These are phyloP conservation scores for Tribolium freemani DNA, from an alignment of 2,888 invertebrate species.

Conservation along the genomic window DNA sequence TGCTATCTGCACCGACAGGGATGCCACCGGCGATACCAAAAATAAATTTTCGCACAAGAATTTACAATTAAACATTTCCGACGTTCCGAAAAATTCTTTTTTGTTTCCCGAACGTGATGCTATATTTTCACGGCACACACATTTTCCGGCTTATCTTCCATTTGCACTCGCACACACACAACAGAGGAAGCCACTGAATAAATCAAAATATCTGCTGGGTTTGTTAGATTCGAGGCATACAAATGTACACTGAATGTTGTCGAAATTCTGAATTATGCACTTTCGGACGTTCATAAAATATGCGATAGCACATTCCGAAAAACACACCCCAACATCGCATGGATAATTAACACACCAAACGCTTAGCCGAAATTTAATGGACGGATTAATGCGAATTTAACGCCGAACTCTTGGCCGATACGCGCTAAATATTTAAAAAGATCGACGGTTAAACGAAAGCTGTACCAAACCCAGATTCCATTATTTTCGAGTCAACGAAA, in stretches of 20 bases:
- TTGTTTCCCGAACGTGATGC: conserved; percentile 23
- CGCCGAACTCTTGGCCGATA: not conserved
- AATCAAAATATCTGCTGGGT: conserved; percentile 39
- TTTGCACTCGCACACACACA: conserved; percentile 36
- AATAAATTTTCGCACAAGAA: conserved; percentile 14
- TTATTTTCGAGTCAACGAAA: not conserved
- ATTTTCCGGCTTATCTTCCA: conserved; percentile 39
- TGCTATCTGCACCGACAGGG: conserved; percentile 57
- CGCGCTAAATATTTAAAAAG: conserved; percentile 1
- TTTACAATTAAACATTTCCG: conserved; percentile 31
- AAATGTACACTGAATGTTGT: conserved; percentile 37
- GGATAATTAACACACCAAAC: conserved; percentile 15
- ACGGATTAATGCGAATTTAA: conserved; percentile 4
- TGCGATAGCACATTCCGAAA: conserved; percentile 23
- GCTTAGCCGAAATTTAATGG: conserved; percentile 6
- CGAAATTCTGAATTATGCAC: conserved; percentile 39
- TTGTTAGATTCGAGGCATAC: conserved; percentile 39
- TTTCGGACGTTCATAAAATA: conserved; percentile 26
- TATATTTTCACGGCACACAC: conserved; percentile 24
- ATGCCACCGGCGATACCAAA: conserved; percentile 53
- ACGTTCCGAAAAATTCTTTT: conserved; percentile 13
- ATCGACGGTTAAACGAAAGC: not conserved
- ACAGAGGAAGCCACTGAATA: conserved; percentile 37
- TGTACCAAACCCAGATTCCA: not conserved
- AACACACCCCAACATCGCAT: conserved; percentile 14